Evolutionary conservation across 2,113 vertebrate genomes (phyloP).

Genomic region (Oreochromis aureus): DNA sequence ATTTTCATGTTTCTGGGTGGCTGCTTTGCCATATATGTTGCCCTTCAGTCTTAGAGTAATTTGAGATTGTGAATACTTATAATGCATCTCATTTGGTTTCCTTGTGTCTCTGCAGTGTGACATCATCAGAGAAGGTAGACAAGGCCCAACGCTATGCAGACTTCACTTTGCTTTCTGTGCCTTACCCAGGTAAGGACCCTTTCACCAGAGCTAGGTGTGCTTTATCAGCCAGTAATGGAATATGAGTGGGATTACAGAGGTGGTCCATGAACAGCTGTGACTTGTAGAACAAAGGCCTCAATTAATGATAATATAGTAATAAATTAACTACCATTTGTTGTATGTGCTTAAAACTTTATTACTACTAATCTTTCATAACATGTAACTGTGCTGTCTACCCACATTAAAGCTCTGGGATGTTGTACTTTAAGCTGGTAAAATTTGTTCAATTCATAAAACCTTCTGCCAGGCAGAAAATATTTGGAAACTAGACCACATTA

Average conservation of each 20-base stretch:
- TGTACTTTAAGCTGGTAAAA: background rate
- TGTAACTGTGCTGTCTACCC: background rate
- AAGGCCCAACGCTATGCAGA: conserved; percentile 98
- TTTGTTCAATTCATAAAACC: background rate
- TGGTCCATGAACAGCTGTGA: accelerated
- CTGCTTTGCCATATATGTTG: background rate
- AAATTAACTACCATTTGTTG: background rate
- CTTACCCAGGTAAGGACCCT: conserved; percentile 79
- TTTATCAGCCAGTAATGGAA: background rate
- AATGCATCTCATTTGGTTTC: background rate
- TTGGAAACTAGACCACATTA: background rate
- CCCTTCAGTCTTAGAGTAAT: no score
- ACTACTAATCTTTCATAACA: background rate
- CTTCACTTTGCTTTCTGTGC: conserved; percentile 95
- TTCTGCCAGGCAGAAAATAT: background rate
- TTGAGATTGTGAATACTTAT: no score
- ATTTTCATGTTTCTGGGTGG: background rate
- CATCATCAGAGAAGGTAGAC: conserved; percentile 97
- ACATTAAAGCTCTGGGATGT: background rate
- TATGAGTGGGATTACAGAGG: background rate
- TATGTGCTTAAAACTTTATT: background rate
- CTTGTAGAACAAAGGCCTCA: background rate
- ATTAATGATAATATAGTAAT: background rate
- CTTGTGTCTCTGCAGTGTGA: conserved; percentile 76
- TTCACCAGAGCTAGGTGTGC: background rate